phyloP scores from a whole-genome alignment of 2,888 invertebrate genomes.

The Hirtodrosophila cameraria region DNA sequence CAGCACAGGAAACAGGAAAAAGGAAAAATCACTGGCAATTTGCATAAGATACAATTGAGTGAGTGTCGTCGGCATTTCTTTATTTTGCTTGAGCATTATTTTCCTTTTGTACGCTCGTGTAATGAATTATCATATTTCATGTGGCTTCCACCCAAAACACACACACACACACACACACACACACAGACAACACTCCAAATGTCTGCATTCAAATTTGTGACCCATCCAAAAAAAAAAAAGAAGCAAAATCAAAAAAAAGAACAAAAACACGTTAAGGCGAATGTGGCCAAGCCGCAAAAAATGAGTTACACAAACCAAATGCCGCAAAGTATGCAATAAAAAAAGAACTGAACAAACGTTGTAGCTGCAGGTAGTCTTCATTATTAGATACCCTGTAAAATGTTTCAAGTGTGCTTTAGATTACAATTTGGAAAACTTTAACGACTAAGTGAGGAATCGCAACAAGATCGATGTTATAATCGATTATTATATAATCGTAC shows the following conservation, averaged over 20 bases:
- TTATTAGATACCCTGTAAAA: constrained; percentile 25
- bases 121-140: constrained; percentile 79
- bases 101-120: constrained; percentile 66
- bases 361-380: background rate
- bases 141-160: constrained; percentile 48
- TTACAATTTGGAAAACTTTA: too few species aligned
- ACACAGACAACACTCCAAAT: constrained; percentile 37
- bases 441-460: too few species aligned
- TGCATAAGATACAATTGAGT: constrained; percentile 80
- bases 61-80: constrained; percentile 63
- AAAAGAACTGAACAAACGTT: constrained; percentile 23
- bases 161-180: constrained; percentile 15
- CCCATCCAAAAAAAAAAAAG: constrained; percentile 25
- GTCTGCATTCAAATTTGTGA: constrained; percentile 73
- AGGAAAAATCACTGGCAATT: constrained; percentile 80
- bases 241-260: constrained; percentile 7
- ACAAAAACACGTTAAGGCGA: constrained; percentile 13
- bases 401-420: too few species aligned
- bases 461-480: too few species aligned
- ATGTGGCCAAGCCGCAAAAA: constrained; percentile 46
- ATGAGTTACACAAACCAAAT: constrained; percentile 66
- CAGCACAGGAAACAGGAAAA: constrained; percentile 58
- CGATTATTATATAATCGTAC: too few species aligned
- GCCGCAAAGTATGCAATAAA: constrained; percentile 76
- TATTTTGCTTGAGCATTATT: constrained; percentile 33